phyloP scores from a whole-genome alignment of 2,113 vertebrate species.

The Carlito syrichta region DNA sequence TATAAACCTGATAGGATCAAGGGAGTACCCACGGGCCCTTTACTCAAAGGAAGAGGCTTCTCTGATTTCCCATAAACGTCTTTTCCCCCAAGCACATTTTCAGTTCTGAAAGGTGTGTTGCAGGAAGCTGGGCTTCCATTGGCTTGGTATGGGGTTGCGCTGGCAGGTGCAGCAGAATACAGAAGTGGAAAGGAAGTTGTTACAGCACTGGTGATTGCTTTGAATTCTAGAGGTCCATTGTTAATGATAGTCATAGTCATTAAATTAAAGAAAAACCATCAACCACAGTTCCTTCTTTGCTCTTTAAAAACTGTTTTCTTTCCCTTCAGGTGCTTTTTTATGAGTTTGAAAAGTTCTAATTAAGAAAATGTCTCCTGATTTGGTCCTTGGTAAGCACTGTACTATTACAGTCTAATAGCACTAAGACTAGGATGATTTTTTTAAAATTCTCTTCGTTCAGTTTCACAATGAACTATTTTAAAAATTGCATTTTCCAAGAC shows the following conservation, averaged over 20 bases:
- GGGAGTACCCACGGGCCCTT: not conserved
- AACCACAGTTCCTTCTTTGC: slow-evolving; percentile 40
- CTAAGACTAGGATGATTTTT: slow-evolving; percentile 45
- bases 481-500: not conserved
- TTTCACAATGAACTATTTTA: not conserved
- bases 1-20: not conserved
- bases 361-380: slow-evolving; percentile 79
- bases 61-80: not conserved
- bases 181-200: slow-evolving; percentile 17
- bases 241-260: slow-evolving; percentile 72
- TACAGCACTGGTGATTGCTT: slow-evolving; percentile 52
- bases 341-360: slow-evolving; percentile 77
- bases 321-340: slow-evolving; percentile 50
- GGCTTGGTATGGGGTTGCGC: not conserved
- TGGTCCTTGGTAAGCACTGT: slow-evolving; percentile 77
- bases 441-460: slow-evolving; percentile 9
- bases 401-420: slow-evolving; percentile 74
- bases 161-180: slow-evolving; percentile 46
- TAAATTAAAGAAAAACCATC: slow-evolving; percentile 78
- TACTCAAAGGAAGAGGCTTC: not conserved
- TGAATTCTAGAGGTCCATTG: slow-evolving; percentile 71
- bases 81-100: not conserved
- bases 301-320: slow-evolving; percentile 74
- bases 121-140: not conserved
- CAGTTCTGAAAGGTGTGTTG: not conserved